phyloP scores from a whole-genome alignment of 2,113 vertebrate genomes.

The Tragelaphus scriptus region DNA sequence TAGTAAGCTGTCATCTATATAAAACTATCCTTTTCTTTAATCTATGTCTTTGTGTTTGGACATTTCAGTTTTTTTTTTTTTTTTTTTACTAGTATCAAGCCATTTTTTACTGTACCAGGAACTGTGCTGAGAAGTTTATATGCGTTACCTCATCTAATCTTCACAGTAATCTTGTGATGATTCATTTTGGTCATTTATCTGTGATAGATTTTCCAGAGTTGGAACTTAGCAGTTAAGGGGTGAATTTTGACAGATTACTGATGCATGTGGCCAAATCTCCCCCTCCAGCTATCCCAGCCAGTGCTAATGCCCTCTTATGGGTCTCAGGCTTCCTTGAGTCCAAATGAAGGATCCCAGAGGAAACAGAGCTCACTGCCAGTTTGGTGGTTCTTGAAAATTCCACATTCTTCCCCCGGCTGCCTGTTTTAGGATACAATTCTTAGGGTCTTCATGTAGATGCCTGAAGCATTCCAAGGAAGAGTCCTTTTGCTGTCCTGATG shows the following conservation, averaged over 20 bases:
- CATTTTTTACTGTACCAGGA: background rate
- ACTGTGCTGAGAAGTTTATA: background rate
- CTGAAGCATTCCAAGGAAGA: background rate
- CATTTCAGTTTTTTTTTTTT: background rate
- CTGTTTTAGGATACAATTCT: background rate
- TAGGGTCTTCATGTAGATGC: background rate
- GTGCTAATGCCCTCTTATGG: background rate
- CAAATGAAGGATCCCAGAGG: background rate
- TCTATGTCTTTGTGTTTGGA: background rate
- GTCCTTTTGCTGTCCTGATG: background rate
- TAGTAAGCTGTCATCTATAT: background rate
- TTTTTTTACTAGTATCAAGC: background rate
- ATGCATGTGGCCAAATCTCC: background rate
- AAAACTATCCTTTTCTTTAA: background rate
- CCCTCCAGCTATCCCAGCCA: background rate
- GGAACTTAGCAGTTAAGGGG: background rate
- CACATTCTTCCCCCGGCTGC: background rate
- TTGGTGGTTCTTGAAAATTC: background rate
- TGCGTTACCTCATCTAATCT: background rate
- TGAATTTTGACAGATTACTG: background rate
- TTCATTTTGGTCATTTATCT: background rate
- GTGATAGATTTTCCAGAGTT: background rate
- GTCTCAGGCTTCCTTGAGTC: background rate
- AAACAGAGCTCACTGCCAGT: background rate
- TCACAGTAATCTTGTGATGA: background rate